Base-by-base conservation (phyloP, 2,797 vertebrate genomes). In the Coreius guichenoti region DNA sequence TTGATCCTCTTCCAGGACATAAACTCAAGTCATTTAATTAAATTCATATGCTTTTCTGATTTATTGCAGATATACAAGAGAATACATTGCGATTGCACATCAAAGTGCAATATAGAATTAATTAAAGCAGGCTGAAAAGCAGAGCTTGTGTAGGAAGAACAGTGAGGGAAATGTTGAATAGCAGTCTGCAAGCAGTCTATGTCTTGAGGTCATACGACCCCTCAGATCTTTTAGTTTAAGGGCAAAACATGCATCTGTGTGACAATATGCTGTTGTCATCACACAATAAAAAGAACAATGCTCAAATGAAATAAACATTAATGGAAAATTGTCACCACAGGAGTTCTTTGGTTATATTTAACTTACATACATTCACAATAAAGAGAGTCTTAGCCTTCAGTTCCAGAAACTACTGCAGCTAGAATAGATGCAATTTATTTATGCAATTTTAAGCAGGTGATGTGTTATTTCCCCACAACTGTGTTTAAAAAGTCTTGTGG, bases 171-270 rank as follows among this genome's bases (percentile, higher is more conserved):
- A 61, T 72, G 68, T 68, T 84, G 43, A 76, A 79, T 31, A 33
- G 61, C 81, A 73, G 56, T 58, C 26, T 84, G 17, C 65, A 86
- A 80, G 26, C n/a, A 70, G 33, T 56, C 49, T 84, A 56, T 14
- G 43, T 33, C 43, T 82, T 45, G 56, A 74, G 39, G 81, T 75
- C 43, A 82, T 63, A 45, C 39, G n/a, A n/a, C n/a, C n/a, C n/a
- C n/a, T n/a, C n/a, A n/a, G n/a, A n/a, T n/a, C n/a, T n/a, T n/a
- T n/a, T n/a, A n/a, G n/a, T n/a, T n/a, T n/a, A n/a, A n/a, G n/a
- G n/a, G n/a, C n/a, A n/a, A n/a, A n/a, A n/a, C n/a, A 58, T 72
- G 80, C 80, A 82, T 45, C 68, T 73, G 68, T 56, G 80, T 72
- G 51, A 61, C 68, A 72, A 61, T 21, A 23, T 58, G 4, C 23